phyloP scores from a whole-genome alignment of 2,888 invertebrate species.

The Zaprionus obscuricornis region DNA sequence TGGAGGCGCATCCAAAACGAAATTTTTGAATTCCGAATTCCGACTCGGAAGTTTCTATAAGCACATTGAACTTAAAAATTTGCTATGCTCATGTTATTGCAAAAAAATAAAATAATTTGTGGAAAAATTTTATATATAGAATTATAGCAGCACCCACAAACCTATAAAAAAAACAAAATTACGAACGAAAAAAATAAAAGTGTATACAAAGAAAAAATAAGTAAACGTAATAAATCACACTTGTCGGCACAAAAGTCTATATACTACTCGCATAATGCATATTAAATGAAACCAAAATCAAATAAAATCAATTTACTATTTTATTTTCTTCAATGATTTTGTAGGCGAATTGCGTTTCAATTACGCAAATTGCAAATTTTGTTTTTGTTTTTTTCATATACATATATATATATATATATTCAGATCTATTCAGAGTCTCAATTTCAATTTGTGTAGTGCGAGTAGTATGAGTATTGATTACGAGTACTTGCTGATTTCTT shows the following conservation, averaged over 20 bases:
- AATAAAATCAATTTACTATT: not conserved
- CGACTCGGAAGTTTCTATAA: slow-evolving; percentile 68
- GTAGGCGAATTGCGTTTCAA: slow-evolving; percentile 51
- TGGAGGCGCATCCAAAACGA: slow-evolving; percentile 33
- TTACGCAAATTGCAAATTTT: slow-evolving; percentile 43
- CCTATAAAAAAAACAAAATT: slow-evolving; percentile 25
- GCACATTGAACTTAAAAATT: slow-evolving; percentile 59
- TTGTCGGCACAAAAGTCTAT: no score
- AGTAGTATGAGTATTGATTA: slow-evolving; percentile 12
- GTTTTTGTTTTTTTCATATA: no score
- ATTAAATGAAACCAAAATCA: no score
- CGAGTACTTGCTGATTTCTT: slow-evolving; percentile 8
- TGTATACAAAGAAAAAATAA: no score
- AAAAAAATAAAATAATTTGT: slow-evolving; percentile 1
- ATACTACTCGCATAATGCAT: no score
- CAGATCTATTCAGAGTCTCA: slow-evolving; percentile 18
- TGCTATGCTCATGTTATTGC: not conserved
- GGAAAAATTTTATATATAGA: not conserved
- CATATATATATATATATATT: no score
- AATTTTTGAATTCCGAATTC: no score
- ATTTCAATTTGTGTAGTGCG: no score
- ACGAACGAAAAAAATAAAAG: slow-evolving; percentile 25
- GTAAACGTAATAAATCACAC: slow-evolving; percentile 35
- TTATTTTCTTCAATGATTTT: slow-evolving; percentile 31
- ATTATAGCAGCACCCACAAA: slow-evolving; percentile 69